Evolutionary conservation across 2,113 vertebrate species (phyloP).

Genomic region (Edolisoma coerulescens): DNA sequence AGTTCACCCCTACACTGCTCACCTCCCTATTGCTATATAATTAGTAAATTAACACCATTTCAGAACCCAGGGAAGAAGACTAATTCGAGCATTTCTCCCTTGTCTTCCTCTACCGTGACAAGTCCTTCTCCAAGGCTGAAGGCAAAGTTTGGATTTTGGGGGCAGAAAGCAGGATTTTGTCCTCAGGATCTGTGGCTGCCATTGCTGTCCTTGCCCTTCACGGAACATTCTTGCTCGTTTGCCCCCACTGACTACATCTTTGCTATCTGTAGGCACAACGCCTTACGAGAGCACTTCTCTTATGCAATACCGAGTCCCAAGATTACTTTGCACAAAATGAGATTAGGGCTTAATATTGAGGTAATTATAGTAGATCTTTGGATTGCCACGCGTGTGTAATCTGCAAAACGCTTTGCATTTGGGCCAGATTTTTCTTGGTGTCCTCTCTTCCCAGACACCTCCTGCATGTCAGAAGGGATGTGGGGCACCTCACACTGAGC

Average conservation of each 20-base stretch:
- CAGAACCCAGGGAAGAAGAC: background rate
- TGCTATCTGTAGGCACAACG: background rate
- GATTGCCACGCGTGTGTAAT: background rate
- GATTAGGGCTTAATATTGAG: constrained; percentile 57
- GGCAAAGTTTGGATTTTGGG: background rate
- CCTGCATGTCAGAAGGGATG: background rate
- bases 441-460: background rate
- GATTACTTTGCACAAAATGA: constrained; percentile 40
- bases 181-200: background rate
- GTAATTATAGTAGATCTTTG: constrained; percentile 36
- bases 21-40: background rate
- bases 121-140: background rate
- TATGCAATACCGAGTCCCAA: background rate
- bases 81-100: background rate
- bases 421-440: background rate
- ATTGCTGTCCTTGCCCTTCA: background rate
- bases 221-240: background rate
- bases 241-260: background rate
- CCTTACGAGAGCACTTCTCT: background rate
- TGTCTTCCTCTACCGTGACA: background rate
- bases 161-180: background rate
- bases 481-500: fast-evolving
- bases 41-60: background rate
- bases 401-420: background rate
- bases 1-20: background rate